These are phyloP conservation scores for Orchesella flavescens DNA, from an alignment of 2,888 invertebrate genomes.

Conservation along the genomic window DNA sequence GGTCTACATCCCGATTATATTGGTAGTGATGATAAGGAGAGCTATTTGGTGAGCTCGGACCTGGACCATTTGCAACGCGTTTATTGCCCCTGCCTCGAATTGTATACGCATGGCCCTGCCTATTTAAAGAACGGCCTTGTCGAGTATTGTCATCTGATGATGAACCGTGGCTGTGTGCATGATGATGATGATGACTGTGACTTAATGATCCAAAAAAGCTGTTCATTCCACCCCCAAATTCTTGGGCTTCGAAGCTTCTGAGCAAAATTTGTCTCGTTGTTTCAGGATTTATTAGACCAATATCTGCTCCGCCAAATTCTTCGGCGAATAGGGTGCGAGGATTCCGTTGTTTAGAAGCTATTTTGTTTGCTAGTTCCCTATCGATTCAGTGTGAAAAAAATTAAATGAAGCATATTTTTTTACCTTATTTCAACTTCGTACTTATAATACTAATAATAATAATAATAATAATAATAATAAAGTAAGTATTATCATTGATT, in stretches of 20 bases:
- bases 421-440: no score
- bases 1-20: neutral
- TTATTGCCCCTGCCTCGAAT: conserved; percentile 47
- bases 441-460: no score
- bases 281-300: conserved; percentile 55
- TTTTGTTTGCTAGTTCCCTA: conserved; percentile 69
- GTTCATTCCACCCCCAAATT: conserved; percentile 51
- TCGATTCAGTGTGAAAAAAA: neutral
- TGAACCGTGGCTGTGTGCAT: conserved; percentile 19
- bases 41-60: neutral
- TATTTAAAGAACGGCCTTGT: conserved; percentile 34
- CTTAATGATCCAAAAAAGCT: conserved; percentile 52
- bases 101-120: conserved; percentile 47
- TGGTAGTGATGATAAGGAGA: neutral
- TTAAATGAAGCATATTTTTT: neutral
- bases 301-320: conserved; percentile 51
- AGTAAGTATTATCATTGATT: neutral
- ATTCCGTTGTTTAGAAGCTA: conserved; percentile 68
- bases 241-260: conserved; percentile 53
- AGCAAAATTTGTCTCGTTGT: conserved; percentile 56
- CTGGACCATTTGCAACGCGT: conserved; percentile 19
- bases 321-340: conserved; percentile 65
- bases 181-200: conserved; percentile 58
- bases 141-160: neutral
- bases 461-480: no score